phyloP scores from a whole-genome alignment of 1,140 invertebrate genomes.

The Eumaeus atala region DNA sequence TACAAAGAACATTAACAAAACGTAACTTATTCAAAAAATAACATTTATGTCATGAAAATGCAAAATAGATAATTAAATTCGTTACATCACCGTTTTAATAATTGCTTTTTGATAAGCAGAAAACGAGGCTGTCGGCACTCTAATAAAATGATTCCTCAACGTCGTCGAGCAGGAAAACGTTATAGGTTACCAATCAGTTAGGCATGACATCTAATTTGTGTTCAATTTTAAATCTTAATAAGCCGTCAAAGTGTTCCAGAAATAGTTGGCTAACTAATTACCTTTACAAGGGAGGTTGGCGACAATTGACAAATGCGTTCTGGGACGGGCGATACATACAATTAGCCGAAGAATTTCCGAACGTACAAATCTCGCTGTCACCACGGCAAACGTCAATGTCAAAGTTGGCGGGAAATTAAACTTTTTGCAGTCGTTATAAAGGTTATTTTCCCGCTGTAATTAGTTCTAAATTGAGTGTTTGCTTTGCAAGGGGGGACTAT shows the following conservation, averaged over 20 bases:
- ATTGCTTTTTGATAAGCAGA: constrained; percentile 40
- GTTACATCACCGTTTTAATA: constrained; percentile 8
- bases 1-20: too few species aligned
- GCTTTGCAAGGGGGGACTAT: constrained; percentile 56
- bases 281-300: constrained; percentile 47
- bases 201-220: constrained; percentile 67
- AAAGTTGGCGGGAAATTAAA: constrained; percentile 48
- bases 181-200: constrained; percentile 55
- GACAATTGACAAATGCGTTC: constrained; percentile 70
- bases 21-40: too few species aligned
- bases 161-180: constrained; percentile 30
- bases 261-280: constrained; percentile 66
- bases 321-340: constrained; percentile 56
- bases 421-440: constrained; percentile 41
- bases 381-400: constrained; percentile 36
- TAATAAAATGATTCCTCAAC: constrained; percentile 52
- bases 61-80: constrained; percentile 13
- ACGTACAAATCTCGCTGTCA: constrained; percentile 43
- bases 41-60: too few species aligned
- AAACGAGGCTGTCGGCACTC: constrained; percentile 57
- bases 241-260: constrained; percentile 68
- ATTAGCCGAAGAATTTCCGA: constrained; percentile 59
- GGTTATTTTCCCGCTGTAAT: constrained; percentile 49
- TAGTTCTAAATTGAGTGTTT: constrained; percentile 58
- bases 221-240: constrained; percentile 70